Percentiles rank a stretch among this genome's conserved stretches.
Evolutionary conservation across 2,888 invertebrate genomes (phyloP).

Genomic region (Drymonia ruficornis): DNA sequence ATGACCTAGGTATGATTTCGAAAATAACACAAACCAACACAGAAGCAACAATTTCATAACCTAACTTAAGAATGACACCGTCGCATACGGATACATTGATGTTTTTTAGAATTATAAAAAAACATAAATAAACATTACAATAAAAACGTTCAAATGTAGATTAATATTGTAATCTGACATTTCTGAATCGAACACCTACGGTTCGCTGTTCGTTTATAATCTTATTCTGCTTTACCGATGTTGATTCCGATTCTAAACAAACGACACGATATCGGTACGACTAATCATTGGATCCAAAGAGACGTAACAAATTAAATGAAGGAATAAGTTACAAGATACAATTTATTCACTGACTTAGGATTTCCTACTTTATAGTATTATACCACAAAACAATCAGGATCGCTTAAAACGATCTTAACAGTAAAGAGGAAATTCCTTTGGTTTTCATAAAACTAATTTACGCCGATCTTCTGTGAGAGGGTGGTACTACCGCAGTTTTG

Average conservation of each 20-base stretch:
- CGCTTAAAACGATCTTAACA: no score
- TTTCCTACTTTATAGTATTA: no score
- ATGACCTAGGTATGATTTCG: no score
- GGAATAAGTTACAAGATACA: no score
- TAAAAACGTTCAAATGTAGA: slow-evolving; percentile 20
- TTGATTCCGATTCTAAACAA: slow-evolving; percentile 5
- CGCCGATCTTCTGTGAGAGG: no score
- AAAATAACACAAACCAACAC: not conserved
- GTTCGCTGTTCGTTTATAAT: slow-evolving; percentile 20
- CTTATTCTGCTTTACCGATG: slow-evolving; percentile 8
- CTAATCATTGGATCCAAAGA: not conserved
- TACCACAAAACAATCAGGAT: no score
- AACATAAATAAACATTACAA: slow-evolving; percentile 2
- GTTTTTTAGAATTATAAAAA: not conserved
- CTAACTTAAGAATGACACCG: not conserved
- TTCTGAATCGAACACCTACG: slow-evolving; percentile 23
- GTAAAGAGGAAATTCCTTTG: no score
- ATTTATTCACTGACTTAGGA: no score
- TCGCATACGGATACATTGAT: not conserved
- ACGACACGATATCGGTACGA: slow-evolving; percentile 14
- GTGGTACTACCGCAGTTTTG: no score
- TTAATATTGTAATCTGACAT: slow-evolving; percentile 28
- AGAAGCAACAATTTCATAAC: not conserved
- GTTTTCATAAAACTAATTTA: no score
- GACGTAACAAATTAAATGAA: no score